A percentile compares a stretch with the other conserved stretches of the same genome.
phyloP scores from a whole-genome alignment of 2,113 vertebrate species.

The Aegotheles bennettii region DNA sequence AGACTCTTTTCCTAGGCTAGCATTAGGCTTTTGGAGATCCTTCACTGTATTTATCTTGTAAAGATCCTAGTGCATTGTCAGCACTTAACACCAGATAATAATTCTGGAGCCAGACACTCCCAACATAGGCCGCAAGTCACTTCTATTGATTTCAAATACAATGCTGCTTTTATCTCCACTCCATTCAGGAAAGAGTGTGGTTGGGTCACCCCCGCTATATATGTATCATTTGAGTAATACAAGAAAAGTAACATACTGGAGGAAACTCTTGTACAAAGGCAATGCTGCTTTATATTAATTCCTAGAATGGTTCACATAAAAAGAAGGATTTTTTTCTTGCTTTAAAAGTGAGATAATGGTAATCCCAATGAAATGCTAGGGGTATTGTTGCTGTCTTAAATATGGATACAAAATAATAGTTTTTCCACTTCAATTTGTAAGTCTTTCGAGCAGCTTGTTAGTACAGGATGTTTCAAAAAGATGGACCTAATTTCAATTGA shows the following conservation, averaged over 20 bases:
- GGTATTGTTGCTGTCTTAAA: not conserved
- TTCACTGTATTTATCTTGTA: not conserved
- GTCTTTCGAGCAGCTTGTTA: not conserved
- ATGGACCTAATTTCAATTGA: too few relatives aligned
- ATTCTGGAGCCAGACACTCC: slow-evolving; percentile 27
- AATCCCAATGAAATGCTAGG: not conserved
- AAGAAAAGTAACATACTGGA: not conserved
- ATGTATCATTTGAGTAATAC: not conserved
- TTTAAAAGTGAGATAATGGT: not conserved
- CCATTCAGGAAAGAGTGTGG: not conserved
- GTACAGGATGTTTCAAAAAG: too few relatives aligned
- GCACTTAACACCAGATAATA: slow-evolving; percentile 42
- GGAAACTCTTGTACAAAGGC: not conserved
- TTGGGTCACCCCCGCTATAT: not conserved
- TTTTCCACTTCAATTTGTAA: not conserved
- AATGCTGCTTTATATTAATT: not conserved
- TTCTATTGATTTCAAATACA: slow-evolving; percentile 36
- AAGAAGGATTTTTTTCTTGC: not conserved
- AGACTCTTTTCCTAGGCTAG: not conserved
- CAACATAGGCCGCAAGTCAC: not conserved
- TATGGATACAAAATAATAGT: not conserved
- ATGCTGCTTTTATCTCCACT: slow-evolving; percentile 4
- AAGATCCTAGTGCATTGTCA: slow-evolving; percentile 12
- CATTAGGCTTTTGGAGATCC: not conserved
- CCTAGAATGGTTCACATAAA: not conserved